Conservation (phyloP, 1,140 invertebrate genomes). For the Anadara kagoshimensis region DNA sequence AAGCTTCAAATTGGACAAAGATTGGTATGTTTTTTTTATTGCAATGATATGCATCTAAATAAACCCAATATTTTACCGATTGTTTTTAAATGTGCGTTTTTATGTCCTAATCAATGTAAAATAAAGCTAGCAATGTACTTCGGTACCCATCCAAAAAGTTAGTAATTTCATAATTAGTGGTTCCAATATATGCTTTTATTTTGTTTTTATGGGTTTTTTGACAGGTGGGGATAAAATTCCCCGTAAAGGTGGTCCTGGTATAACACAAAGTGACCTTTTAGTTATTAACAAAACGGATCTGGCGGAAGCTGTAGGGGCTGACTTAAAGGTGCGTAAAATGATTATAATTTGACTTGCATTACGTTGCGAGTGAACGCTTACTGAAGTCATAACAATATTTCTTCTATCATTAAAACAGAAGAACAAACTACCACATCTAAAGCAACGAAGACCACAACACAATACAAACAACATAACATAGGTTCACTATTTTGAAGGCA, state of each 20-base stretch:
- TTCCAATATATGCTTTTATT: neutral
- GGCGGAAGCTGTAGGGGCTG: slow-evolving; percentile 71
- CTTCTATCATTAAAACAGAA: too few species aligned
- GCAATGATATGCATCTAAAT: too few species aligned
- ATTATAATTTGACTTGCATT: neutral
- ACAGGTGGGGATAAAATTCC: slow-evolving; percentile 73
- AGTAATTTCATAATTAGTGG: neutral
- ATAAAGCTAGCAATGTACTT: too few species aligned
- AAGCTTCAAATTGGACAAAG: too few species aligned
- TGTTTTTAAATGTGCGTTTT: too few species aligned
- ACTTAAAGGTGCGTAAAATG: slow-evolving; percentile 51
- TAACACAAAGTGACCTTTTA: slow-evolving; percentile 73
- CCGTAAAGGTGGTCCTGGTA: slow-evolving; percentile 72
- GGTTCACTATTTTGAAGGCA: too few species aligned
- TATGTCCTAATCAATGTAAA: too few species aligned
- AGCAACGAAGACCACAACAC: too few species aligned
- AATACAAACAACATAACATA: too few species aligned
- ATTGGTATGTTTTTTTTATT: too few species aligned
- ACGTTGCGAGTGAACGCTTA: neutral
- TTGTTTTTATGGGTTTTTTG: slow-evolving; percentile 4
- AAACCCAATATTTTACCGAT: too few species aligned
- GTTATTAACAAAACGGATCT: slow-evolving; percentile 74
- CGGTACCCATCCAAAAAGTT: neutral
- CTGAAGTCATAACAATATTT: neutral
- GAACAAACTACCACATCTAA: too few species aligned